Evolutionary conservation across 2,113 vertebrate species (phyloP).

Genomic region (Cyprinodon brontotheroides): DNA sequence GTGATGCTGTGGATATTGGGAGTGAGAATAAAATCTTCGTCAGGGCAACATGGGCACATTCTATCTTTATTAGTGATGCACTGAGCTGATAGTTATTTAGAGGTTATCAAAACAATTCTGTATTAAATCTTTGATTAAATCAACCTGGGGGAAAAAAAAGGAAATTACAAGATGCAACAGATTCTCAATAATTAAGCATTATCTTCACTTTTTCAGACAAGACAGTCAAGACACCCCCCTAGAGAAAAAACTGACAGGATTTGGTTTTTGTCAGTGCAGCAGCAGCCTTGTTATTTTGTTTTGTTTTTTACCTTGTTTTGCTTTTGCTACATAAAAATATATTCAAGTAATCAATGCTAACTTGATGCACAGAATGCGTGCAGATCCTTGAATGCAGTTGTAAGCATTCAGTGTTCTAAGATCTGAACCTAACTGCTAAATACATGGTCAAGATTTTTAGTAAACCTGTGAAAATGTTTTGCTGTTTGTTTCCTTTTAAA

Average conservation of each 20-base stretch:
- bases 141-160: background rate
- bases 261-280: background rate
- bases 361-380: too few species aligned
- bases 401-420: too few species aligned
- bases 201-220: background rate
- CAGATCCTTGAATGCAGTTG: too few species aligned
- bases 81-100: background rate
- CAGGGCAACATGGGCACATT: background rate
- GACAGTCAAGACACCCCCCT: too few species aligned
- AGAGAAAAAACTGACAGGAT: background rate
- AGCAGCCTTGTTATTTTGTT: background rate
- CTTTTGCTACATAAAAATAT: too few species aligned
- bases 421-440: too few species aligned
- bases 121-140: background rate
- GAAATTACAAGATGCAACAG: background rate
- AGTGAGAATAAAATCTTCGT: background rate
- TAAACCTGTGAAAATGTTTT: too few species aligned
- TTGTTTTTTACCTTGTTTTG: too few species aligned
- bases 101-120: background rate
- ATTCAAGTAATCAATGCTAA: too few species aligned
- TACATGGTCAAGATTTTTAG: too few species aligned
- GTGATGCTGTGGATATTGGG: conserved; percentile 15
- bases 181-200: background rate
- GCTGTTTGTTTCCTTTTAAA: too few species aligned
- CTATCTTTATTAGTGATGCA: background rate